A percentile compares a stretch with the other conserved stretches of the same genome.
Evolutionary conservation across 2,888 invertebrate species (phyloP).

Genomic region (Epiblema foenella): DNA sequence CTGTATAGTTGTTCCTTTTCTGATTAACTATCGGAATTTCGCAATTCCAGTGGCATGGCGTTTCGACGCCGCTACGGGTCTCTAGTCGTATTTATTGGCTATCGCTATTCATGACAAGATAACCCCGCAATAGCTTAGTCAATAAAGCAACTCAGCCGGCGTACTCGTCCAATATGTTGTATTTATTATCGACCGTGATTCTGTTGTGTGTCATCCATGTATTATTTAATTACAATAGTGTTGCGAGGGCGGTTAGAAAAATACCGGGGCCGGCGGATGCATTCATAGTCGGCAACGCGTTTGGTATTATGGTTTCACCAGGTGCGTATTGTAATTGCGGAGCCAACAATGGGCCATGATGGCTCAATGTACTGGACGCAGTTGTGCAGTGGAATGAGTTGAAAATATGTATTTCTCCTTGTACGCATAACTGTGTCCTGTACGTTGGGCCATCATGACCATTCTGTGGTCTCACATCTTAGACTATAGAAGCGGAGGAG

Average conservation of each 20-base stretch:
- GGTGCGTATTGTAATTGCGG: constrained; percentile 13
- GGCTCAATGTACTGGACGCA: no score
- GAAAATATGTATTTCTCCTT: no score
- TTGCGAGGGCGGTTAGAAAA: constrained; percentile 39
- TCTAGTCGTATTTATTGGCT: background rate
- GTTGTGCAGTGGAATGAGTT: no score
- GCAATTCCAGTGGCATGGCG: no score
- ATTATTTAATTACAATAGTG: constrained; percentile 35
- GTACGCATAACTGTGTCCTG: no score
- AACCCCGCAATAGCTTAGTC: constrained; percentile 2
- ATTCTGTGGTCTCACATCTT: no score
- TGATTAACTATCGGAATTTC: no score
- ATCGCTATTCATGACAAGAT: constrained; percentile 1
- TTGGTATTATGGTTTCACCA: constrained; percentile 38
- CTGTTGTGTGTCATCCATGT: constrained; percentile 33
- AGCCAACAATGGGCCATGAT: no score
- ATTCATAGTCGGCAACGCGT: constrained; percentile 42
- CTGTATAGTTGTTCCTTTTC: no score
- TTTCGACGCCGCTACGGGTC: no score
- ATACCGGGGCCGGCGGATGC: constrained; percentile 40
- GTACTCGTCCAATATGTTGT: constrained; percentile 26
- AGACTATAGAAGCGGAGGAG: no score
- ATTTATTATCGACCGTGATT: constrained; percentile 28
- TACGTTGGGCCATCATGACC: no score
- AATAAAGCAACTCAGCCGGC: background rate